Conservation (phyloP, 2,888 invertebrate genomes). For the Nemurella pictetii region DNA sequence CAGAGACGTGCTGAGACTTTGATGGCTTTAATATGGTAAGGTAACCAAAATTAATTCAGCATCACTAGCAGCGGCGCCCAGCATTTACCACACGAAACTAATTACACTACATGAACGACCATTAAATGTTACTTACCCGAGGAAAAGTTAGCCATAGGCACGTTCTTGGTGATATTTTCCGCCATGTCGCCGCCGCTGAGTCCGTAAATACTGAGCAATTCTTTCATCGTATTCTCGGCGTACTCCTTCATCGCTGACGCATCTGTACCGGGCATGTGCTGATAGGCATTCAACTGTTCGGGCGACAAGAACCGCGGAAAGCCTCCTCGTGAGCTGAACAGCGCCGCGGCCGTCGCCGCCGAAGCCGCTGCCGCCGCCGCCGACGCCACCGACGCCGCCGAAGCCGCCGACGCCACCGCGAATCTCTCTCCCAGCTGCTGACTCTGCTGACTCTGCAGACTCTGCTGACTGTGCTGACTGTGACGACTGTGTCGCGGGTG, state of each 20-base stretch:
- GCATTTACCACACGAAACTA: too few relatives aligned
- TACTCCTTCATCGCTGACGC: constrained; percentile 72
- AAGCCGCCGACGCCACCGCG: constrained; percentile 48
- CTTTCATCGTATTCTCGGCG: constrained; percentile 79
- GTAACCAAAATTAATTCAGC: too few relatives aligned
- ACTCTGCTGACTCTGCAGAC: background rate
- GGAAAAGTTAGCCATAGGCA: constrained; percentile 70
- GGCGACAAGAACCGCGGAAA: constrained; percentile 33
- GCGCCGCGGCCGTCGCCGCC: constrained; percentile 51
- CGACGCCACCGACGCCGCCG: constrained; percentile 46
- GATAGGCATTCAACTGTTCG: constrained; percentile 35
- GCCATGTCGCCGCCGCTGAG: constrained; percentile 69
- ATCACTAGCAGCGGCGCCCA: too few relatives aligned
- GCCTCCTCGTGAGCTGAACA: constrained; percentile 45
- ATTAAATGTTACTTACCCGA: constrained; percentile 57
- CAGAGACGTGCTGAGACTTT: too few relatives aligned
- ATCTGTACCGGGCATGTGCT: constrained; percentile 47
- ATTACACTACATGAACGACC: too few relatives aligned
- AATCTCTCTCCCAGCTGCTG: background rate
- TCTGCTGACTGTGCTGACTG: background rate
- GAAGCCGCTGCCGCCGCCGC: constrained; percentile 49
- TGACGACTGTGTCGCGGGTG: background rate
- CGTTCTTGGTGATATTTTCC: constrained; percentile 69
- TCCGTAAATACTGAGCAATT: constrained; percentile 75
- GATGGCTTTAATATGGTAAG: too few relatives aligned